Percentiles rank a stretch among this genome's conserved stretches.
Conservation (phyloP, 2,113 vertebrate genomes). For the Shinisaurus crocodilurus region DNA sequence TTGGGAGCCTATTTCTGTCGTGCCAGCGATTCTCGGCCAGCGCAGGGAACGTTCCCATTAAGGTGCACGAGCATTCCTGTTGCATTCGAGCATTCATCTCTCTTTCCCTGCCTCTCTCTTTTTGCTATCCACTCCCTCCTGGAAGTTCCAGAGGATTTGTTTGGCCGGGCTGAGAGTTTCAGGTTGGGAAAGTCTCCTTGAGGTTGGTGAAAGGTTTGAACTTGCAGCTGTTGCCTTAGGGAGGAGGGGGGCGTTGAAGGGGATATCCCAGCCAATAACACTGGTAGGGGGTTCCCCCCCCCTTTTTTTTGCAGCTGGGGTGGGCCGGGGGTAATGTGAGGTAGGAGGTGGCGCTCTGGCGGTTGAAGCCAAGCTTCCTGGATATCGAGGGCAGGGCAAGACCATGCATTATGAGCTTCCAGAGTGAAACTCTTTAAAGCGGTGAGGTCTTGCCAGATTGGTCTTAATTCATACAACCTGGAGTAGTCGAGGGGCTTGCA, state of each 20-base stretch:
- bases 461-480: background rate
- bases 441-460: no score
- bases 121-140: accelerated
- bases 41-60: accelerated
- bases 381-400: background rate
- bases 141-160: background rate
- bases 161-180: slow-evolving; percentile 13
- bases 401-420: background rate
- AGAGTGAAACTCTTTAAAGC: background rate
- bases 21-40: no score
- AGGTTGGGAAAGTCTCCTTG: slow-evolving; percentile 51
- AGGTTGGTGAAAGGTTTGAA: no score
- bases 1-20: no score
- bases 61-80: no score
- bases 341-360: background rate
- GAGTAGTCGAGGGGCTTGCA: background rate
- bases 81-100: background rate
- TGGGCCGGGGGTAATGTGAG: background rate
- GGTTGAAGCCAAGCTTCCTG: background rate
- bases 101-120: background rate
- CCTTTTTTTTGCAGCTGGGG: no score
- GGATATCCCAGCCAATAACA: slow-evolving; percentile 30
- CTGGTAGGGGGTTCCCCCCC: background rate
- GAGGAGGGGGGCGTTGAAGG: background rate
- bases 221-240: slow-evolving; percentile 10